phyloP scores from a whole-genome alignment of 2,113 vertebrate genomes.

The Semicossyphus pulcher region DNA sequence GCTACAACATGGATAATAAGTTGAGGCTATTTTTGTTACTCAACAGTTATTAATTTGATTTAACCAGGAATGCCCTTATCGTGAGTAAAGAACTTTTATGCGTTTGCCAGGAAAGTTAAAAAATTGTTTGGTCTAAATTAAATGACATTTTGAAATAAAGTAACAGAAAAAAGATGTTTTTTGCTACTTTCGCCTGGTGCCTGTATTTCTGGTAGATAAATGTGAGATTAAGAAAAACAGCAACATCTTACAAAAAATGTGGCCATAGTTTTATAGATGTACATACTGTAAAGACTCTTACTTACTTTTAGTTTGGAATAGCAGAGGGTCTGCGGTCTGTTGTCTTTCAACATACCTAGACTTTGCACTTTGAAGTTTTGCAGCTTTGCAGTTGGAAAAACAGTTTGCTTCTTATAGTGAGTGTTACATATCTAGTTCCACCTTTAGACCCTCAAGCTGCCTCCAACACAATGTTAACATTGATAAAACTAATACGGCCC shows the following conservation, averaged over 20 bases:
- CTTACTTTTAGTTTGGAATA: not conserved
- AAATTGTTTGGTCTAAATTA: slow-evolving; percentile 14
- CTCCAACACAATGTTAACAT: not conserved
- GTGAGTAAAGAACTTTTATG: slow-evolving; percentile 13
- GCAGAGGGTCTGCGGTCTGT: not conserved
- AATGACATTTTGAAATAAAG: slow-evolving; percentile 37
- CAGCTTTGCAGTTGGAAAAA: not conserved
- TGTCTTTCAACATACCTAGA: not conserved
- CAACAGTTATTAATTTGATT: slow-evolving; percentile 27
- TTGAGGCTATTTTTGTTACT: slow-evolving; percentile 22
- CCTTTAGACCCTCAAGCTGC: slow-evolving; percentile 1
- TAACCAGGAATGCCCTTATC: not conserved
- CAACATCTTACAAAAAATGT: no score
- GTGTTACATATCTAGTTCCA: not conserved
- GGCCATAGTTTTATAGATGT: not conserved
- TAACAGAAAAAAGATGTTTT: not conserved
- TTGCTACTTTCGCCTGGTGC: slow-evolving; percentile 17
- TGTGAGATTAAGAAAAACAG: not conserved
- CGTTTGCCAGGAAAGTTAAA: not conserved
- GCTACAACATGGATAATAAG: not conserved
- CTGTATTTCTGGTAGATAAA: slow-evolving; percentile 1
- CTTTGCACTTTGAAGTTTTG: not conserved
- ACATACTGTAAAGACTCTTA: not conserved
- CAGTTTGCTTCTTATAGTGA: not conserved
- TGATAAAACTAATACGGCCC: not conserved